Percentiles rank a stretch among this genome's conserved stretches.
Evolutionary conservation across 2,797 vertebrate genomes (phyloP).

Genomic region (Anguilla obscura): DNA sequence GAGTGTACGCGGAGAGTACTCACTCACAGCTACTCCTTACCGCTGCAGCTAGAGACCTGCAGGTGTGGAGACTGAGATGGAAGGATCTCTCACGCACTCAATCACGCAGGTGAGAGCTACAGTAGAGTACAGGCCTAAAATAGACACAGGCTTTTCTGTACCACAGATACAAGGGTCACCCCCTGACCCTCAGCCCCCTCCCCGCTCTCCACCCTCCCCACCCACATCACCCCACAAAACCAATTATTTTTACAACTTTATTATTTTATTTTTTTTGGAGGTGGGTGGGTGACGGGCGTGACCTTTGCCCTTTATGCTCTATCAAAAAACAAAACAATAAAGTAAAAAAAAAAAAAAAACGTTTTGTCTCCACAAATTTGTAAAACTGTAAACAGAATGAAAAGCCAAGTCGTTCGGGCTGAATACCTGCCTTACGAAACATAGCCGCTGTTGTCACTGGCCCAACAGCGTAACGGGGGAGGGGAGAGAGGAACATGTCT

Average conservation of each 20-base stretch:
- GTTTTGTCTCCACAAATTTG: background rate
- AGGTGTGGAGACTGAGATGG: conserved; percentile 98
- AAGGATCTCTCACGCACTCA: conserved; percentile 90
- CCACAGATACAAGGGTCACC: conserved; percentile 89
- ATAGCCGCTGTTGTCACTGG: conserved; percentile 37
- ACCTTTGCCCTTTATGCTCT: background rate
- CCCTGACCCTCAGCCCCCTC: conserved; percentile 8
- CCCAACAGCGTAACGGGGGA: conserved; percentile 20
- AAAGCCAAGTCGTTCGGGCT: background rate
- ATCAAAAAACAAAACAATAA: background rate
- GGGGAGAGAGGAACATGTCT: conserved; percentile 26
- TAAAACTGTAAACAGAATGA: conserved; percentile 45
- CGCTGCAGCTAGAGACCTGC: conserved; percentile 99
- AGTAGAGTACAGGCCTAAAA: conserved; percentile 99
- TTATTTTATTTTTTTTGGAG: background rate
- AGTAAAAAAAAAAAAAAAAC: background rate
- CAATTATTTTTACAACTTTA: background rate
- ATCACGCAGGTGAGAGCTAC: conserved; percentile 98
- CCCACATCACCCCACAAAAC: background rate
- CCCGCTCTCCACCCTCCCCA: background rate
- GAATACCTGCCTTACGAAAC: conserved; percentile 19
- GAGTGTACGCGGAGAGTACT: conserved; percentile 92
- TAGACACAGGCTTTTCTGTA: conserved; percentile 99
- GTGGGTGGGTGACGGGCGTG: background rate
- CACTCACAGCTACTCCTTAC: conserved; percentile 99